Conservation (phyloP, 1,140 invertebrate species). For the Drosophila melanogaster region DNA sequence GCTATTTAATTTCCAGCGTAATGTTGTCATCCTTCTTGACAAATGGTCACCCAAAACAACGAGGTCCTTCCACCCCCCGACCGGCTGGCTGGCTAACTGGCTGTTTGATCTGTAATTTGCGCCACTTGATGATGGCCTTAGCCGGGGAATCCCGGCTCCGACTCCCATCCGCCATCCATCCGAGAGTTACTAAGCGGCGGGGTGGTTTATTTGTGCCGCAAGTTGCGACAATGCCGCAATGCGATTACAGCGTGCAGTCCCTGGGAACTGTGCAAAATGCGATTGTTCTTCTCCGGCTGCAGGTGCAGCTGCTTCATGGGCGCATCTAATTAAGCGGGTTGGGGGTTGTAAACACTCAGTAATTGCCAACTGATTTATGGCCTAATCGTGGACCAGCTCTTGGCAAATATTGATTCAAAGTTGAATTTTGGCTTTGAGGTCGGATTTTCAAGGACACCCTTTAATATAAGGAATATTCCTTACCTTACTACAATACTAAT, state of each 20-base stretch:
- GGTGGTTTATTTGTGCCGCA: constrained; percentile 65
- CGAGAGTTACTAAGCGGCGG: constrained; percentile 35
- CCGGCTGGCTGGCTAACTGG: constrained; percentile 1
- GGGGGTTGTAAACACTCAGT: neutral
- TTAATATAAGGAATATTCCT: too few relatives aligned
- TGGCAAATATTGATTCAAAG: constrained; percentile 1
- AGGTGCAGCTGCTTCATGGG: constrained; percentile 40
- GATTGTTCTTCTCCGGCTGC: constrained; percentile 47
- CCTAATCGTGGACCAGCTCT: constrained; percentile 1
- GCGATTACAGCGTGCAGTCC: constrained; percentile 42
- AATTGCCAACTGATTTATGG: constrained; percentile 47
- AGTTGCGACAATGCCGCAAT: constrained; percentile 46
- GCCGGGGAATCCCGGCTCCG: constrained; percentile 15
- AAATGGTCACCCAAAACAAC: constrained; percentile 56
- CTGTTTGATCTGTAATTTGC: constrained; percentile 62
- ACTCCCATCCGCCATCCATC: too few relatives aligned
- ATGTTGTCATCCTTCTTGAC: constrained; percentile 61
- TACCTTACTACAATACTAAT: too few relatives aligned
- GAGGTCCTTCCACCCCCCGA: constrained; percentile 3
- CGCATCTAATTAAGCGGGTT: constrained; percentile 13
- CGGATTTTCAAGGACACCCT: too few relatives aligned
- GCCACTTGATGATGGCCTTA: constrained; percentile 50
- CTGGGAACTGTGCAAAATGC: constrained; percentile 46
- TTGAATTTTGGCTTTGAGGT: neutral
- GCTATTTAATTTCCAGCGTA: constrained; percentile 67